phyloP scores from a whole-genome alignment of 1,140 invertebrate species.

The Oscheius sp. region DNA sequence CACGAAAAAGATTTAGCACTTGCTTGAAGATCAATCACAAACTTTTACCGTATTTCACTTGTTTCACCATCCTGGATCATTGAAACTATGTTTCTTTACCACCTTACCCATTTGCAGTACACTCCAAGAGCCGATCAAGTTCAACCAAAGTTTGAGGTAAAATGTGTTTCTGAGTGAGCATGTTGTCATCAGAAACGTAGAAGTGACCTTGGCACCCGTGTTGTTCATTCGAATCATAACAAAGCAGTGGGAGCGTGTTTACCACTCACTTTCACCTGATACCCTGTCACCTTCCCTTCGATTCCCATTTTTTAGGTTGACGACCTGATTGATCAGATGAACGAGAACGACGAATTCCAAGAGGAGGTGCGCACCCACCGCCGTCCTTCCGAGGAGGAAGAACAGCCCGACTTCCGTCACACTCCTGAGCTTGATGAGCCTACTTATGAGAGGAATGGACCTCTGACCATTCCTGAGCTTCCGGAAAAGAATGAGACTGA shows the following conservation, averaged over 20 bases:
- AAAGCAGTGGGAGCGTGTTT: not conserved
- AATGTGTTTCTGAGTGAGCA: not conserved
- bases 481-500: conserved; percentile 7
- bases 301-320: conserved; percentile 14
- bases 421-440: conserved; percentile 29
- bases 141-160: not conserved
- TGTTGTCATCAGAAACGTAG: not conserved
- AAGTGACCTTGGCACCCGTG: not conserved
- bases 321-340: conserved; percentile 5
- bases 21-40: not conserved
- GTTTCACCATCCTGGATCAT: too few relatives aligned
- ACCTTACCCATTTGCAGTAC: not conserved
- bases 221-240: not conserved
- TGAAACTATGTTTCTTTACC: not conserved
- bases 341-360: conserved; percentile 18
- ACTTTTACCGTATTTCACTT: not conserved
- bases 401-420: conserved; percentile 23
- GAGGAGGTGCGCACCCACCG: not conserved
- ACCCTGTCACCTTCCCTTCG: not conserved
- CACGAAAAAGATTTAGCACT: not conserved
- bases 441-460: conserved; percentile 26
- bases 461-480: conserved; percentile 32
- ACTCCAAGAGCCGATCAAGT: not conserved
- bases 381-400: conserved; percentile 11
- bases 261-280: not conserved